These are phyloP conservation scores for Odontomachus brunneus DNA, from an alignment of 1,140 invertebrate species.

Conservation along the genomic window DNA sequence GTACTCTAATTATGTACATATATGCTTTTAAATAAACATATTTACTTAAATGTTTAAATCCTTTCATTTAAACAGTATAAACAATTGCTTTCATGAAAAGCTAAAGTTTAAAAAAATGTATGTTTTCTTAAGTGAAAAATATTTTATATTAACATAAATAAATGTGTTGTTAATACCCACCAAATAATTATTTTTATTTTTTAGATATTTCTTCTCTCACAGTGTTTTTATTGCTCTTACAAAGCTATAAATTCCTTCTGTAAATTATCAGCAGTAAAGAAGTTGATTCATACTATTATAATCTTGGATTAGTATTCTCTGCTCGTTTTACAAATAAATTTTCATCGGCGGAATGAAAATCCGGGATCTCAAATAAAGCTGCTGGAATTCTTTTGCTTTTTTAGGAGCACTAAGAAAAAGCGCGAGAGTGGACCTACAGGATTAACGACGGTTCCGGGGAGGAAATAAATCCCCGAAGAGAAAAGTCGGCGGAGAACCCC, in stretches of 20 bases:
- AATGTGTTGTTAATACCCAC: too few species aligned
- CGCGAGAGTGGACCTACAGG: constrained; percentile 40
- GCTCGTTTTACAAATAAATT: constrained; percentile 15
- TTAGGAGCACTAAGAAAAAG: constrained; percentile 2
- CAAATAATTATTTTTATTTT: too few species aligned
- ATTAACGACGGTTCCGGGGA: constrained; percentile 51
- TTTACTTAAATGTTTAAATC: too few species aligned
- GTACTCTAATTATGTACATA: too few species aligned
- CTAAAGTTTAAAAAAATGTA: too few species aligned
- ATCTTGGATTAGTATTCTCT: background rate
- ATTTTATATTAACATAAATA: too few species aligned
- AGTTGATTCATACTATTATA: background rate
- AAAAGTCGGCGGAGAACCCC: constrained; percentile 44
- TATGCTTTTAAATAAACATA: too few species aligned
- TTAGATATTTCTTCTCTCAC: too few species aligned
- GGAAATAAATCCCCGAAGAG: constrained; percentile 55
- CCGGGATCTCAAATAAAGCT: constrained; percentile 29
- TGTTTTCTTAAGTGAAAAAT: too few species aligned
- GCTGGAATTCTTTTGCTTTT: constrained; percentile 8
- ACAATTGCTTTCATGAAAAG: too few species aligned
- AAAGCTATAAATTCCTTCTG: background rate
- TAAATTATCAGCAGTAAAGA: background rate
- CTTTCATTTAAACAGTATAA: too few species aligned
- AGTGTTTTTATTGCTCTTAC: too few species aligned
- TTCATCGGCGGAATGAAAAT: constrained; percentile 13